Evolutionary conservation across 2,113 vertebrate genomes (phyloP), one percentile per base, ranked within the genome.

Genomic region (Microtus richardsoni): DNA sequence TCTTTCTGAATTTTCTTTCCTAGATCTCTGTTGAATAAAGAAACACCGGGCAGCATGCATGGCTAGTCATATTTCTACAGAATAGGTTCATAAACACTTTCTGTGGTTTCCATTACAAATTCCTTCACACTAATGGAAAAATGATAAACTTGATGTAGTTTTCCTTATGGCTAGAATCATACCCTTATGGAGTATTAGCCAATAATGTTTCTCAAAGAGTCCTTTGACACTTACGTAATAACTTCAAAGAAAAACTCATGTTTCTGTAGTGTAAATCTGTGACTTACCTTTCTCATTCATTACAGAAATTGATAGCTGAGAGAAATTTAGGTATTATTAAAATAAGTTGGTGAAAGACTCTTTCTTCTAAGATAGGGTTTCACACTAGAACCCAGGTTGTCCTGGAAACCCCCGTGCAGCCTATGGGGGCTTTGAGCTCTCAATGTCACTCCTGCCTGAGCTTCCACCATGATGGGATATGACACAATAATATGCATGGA

Each of bases 281-380:
- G 91, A 91, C 95, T 88, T 97, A 8, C 91, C 82, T 92, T 97
- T 94, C 95, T 98, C 97, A 97, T 97, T 98, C 96, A 97, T 97
- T 98, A 98, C 49, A 96, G 91, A 98, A 98, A 97, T 88, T 96
- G 93, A 97, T 96, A 98, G 62, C 80, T 96, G 90, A 96, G 96
- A 92, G 93, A 98, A 98, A 98, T 98, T 97, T 98, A 97, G 96
- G 97, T 97, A 97, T 94, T 98, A 93, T 97, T 98, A 96, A 98
- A 97, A 95, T 96, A 97, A 95, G 96, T 97, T 96, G 96, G 95
- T 83, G 90, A 93, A 91, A 86, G 30, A 64, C 92, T 39, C 22
- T 39, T 52, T 71, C 49, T 73, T 71, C 22, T 87, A 26, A 71
- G 33, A 12, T 28, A 71, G 30, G 5, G n/a, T 88, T 49, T 88